These are phyloP conservation scores for Andrena trimmerana DNA, from an alignment of 2,888 invertebrate species.

Conservation along the genomic window DNA sequence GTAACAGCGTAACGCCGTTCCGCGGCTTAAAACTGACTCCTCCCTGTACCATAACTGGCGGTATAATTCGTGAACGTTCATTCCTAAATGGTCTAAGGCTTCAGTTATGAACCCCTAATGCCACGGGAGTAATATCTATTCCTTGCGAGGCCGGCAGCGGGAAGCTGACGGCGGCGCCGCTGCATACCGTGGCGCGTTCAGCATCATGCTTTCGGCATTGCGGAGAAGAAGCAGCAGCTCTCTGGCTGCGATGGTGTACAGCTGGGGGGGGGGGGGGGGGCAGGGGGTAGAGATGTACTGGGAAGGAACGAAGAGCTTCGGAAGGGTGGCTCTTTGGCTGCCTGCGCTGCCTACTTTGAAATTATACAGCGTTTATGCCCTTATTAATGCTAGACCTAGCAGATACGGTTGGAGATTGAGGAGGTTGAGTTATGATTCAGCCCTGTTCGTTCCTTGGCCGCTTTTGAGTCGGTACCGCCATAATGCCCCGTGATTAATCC, in stretches of 20 bases:
- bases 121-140: conserved; percentile 29
- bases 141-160: background rate
- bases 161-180: background rate
- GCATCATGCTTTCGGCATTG: conserved; percentile 31
- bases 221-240: conserved; percentile 20
- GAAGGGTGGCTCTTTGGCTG: conserved; percentile 51
- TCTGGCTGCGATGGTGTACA: background rate
- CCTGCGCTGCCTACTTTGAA: conserved; percentile 68
- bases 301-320: conserved; percentile 32
- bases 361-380: conserved; percentile 78
- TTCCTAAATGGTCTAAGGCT: conserved; percentile 14
- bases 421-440: conserved; percentile 79
- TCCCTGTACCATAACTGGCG: background rate
- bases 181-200: conserved; percentile 2
- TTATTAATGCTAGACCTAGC: conserved; percentile 81
- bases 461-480: conserved; percentile 80
- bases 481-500: conserved; percentile 83
- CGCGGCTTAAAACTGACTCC: conserved; percentile 9
- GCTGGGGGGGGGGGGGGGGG: background rate
- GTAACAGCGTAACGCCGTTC: background rate
- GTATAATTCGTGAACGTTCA: conserved; percentile 21
- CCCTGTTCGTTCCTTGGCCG: conserved; percentile 72
- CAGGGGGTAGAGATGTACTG: background rate
- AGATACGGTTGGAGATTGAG: conserved; percentile 73
- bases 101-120: conserved; percentile 17